A percentile compares a stretch with the other conserved stretches of the same genome.
Evolutionary conservation across 2,113 vertebrate genomes (phyloP).

Genomic region (Anguilla rostrata): DNA sequence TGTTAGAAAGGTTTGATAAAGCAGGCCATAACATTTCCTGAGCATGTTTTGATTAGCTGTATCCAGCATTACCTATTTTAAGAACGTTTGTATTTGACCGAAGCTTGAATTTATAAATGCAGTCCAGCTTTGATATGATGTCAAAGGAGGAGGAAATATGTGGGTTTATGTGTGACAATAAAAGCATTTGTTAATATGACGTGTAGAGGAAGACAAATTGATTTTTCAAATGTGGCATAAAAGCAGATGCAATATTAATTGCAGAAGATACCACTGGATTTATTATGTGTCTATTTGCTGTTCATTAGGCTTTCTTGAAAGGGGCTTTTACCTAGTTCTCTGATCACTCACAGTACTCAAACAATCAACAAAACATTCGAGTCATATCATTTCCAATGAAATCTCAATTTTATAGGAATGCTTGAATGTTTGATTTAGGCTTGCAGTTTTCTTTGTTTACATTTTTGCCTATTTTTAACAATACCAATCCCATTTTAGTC

Average conservation of each 20-base stretch:
- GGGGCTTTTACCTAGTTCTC: not conserved
- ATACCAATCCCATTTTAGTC: not conserved
- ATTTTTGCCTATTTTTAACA: not conserved
- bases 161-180: no score
- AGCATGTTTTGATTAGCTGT: not conserved
- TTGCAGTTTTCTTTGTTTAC: not conserved
- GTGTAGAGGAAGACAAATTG: no score
- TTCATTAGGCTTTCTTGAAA: not conserved
- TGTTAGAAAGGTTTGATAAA: not conserved
- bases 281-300: no score
- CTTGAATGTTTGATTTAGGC: not conserved
- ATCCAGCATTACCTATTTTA: no score
- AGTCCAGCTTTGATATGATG: no score
- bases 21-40: not conserved
- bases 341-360: not conserved
- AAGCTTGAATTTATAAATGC: no score
- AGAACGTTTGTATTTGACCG: no score
- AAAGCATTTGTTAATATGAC: no score
- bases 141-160: no score
- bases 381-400: not conserved
- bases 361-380: not conserved
- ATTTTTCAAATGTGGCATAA: no score
- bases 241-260: no score
- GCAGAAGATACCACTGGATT: no score
- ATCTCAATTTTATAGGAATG: not conserved